These are phyloP conservation scores for Acipenser transmontanus DNA, from an alignment of 2,797 vertebrate species.

Conservation along the genomic window DNA sequence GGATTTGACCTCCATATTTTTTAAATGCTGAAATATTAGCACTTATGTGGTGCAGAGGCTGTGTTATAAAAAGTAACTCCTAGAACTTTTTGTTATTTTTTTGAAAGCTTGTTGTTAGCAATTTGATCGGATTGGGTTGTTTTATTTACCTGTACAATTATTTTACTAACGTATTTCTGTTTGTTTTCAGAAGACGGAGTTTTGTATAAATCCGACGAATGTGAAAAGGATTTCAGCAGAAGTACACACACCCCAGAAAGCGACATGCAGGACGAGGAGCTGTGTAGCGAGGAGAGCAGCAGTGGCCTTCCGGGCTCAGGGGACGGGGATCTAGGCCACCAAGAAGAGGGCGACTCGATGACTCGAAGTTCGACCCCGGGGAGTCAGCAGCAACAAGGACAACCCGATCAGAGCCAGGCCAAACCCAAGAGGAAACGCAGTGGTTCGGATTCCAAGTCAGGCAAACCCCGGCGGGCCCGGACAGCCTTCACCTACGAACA, in stretches of 20 bases:
- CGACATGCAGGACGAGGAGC: conserved; percentile 62
- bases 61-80: no score
- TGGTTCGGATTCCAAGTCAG: conserved; percentile 89
- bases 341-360: conserved; percentile 44
- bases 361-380: conserved; percentile 51
- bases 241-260: conserved; percentile 64
- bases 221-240: conserved; percentile 69
- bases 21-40: no score
- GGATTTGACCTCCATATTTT: no score
- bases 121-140: no score
- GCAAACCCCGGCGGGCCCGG: conserved; percentile 83
- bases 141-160: no score
- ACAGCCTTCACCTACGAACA: conserved; percentile 94
- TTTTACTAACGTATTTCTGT: no score
- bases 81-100: no score
- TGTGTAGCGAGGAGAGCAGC: conserved; percentile 73
- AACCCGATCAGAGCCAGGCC: conserved; percentile 33
- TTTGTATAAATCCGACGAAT: conserved; percentile 64
- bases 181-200: conserved; percentile 66
- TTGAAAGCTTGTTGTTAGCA: no score
- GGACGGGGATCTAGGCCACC: conserved; percentile 50
- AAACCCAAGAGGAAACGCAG: conserved; percentile 90
- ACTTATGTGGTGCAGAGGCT: no score
- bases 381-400: conserved; percentile 32
- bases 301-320: conserved; percentile 39